Base-by-base conservation (phyloP, 2,113 vertebrate genomes). In the Otus sunia region DNA sequence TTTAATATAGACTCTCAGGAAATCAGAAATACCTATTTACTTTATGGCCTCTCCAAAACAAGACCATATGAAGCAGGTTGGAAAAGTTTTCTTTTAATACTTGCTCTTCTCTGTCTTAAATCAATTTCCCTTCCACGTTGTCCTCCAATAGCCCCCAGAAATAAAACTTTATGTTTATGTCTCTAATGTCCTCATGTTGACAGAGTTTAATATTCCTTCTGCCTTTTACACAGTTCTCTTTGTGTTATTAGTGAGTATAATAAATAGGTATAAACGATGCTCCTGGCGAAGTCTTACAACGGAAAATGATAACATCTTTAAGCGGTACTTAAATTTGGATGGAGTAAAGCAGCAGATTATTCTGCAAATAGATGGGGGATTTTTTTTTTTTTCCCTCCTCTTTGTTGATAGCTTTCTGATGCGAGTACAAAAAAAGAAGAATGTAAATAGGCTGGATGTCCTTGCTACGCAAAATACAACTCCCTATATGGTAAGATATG, bases 391-490 rank as follows among this genome's bases (percentile, higher is more conserved):
- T 8, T 29, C 8, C 5, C 6, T 22, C 9, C 55, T 5, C 6
- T 93, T 79, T 90, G 19, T 78, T 69, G 84, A 69, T 63, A 78
- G 72, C 29, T 88, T 94, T 93, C 52, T 96, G 73, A 78, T 71
- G 53, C 68, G 67, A 95, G 43, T 64, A 90, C 19, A 37, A 32
- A 25, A 18, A 56, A 62, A 81, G 96, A 89, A 62, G 23, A 66
- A 87, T 71, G 63, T 90, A 96, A 97, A 94, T 58, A 92, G 19
- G 45, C 27, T 94, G 77, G 41, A 88, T 96, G 92, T 90, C 82
- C 92, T 98, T 97, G 73, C 81, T 93, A 74, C 94, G 84, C 60
- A 97, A 97, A 98, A 88, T 79, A 49, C 73, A 96, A 71, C 69
- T 96, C 92, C 91, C 62, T 97, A 49, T 96, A 91, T 41, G 68